Evolutionary conservation across 2,888 invertebrate genomes (phyloP).

Genomic region (Xestia rhomboidea): DNA sequence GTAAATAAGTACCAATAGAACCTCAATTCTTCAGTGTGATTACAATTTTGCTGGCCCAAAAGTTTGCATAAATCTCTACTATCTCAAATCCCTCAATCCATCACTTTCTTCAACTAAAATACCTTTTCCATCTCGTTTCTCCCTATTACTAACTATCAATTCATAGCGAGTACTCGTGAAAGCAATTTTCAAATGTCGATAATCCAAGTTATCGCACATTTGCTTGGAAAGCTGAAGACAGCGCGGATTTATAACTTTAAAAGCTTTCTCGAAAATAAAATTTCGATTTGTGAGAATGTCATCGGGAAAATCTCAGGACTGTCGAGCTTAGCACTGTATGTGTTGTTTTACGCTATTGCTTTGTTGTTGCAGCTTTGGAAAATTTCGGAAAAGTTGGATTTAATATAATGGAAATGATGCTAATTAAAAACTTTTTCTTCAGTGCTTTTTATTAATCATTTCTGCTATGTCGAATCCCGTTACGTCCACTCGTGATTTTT

Average conservation of each 20-base stretch:
- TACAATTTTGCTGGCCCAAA: neutral
- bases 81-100: neutral
- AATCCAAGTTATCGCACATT: constrained; percentile 57
- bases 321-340: constrained; percentile 12
- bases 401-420: neutral
- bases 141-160: constrained; percentile 52
- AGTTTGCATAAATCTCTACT: neutral
- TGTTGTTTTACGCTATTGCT: constrained; percentile 6
- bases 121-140: constrained; percentile 30
- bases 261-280: constrained; percentile 53
- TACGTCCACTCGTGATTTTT: too few relatives aligned
- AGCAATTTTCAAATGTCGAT: constrained; percentile 56
- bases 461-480: too few relatives aligned
- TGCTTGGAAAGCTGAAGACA: constrained; percentile 53
- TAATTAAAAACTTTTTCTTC: constrained; percentile 8
- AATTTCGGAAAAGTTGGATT: neutral
- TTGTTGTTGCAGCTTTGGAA: neutral
- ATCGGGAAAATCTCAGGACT: constrained; percentile 27
- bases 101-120: constrained; percentile 11
- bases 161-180: constrained; percentile 41
- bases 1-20: neutral
- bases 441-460: neutral
- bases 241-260: constrained; percentile 52
- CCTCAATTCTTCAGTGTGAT: neutral
- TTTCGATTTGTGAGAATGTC: constrained; percentile 50